These are phyloP conservation scores for Azorinus chamasolen DNA, from an alignment of 2,888 invertebrate species.

Conservation along the genomic window DNA sequence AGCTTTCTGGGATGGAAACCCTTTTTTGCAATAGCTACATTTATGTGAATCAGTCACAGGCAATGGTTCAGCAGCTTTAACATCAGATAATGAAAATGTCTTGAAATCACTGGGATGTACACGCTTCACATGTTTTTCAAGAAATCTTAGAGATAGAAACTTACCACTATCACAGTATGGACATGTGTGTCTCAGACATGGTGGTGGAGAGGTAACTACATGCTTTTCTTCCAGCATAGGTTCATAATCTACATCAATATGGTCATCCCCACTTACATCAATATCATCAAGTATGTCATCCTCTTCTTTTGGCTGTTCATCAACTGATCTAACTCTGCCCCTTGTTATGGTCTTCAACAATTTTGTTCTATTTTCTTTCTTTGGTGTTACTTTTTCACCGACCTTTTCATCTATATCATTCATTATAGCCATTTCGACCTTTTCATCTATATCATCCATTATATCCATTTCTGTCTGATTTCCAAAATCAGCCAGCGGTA, in stretches of 20 bases:
- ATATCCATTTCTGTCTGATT: no score
- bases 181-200: constrained; percentile 7
- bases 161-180: constrained; percentile 23
- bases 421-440: no score
- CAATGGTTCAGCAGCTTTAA: constrained; percentile 14
- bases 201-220: neutral
- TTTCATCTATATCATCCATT: no score
- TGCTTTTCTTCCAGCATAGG: neutral
- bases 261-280: constrained; percentile 21
- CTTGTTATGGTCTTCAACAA: neutral
- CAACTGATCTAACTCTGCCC: neutral
- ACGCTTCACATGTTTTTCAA: constrained; percentile 30
- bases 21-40: constrained; percentile 29
- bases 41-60: constrained; percentile 7
- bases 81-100: constrained; percentile 22
- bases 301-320: neutral
- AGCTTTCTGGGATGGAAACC: neutral
- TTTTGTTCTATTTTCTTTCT: neutral
- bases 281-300: constrained; percentile 13
- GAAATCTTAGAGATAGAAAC: constrained; percentile 5
- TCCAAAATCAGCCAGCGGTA: no score
- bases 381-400: neutral
- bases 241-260: constrained; percentile 24
- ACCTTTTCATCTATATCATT: neutral
- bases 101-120: constrained; percentile 19